A percentile compares a stretch with the other conserved stretches of the same genome.
phyloP scores from a whole-genome alignment of 2,113 vertebrate genomes.

The Scalopus aquaticus region DNA sequence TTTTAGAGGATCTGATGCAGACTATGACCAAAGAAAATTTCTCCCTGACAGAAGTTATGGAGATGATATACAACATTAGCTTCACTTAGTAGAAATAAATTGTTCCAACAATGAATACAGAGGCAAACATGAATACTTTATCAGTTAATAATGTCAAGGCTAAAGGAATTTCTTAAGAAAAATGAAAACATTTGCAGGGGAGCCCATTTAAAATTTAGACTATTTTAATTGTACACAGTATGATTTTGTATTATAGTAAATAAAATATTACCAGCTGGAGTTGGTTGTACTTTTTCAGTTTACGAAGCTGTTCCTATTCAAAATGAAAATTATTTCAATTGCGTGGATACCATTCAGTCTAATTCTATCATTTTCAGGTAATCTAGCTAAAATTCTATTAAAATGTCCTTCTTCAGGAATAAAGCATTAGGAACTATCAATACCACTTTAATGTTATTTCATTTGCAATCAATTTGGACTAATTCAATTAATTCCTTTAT shows the following conservation, averaged over 20 bases:
- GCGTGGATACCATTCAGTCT: background rate
- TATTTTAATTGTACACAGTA: background rate
- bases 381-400: background rate
- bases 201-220: background rate
- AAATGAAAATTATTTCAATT: slow-evolving; percentile 29
- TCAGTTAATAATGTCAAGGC: background rate
- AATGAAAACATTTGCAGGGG: background rate
- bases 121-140: background rate
- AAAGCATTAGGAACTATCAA: background rate
- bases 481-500: background rate
- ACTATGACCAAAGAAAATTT: background rate
- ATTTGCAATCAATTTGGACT: background rate
- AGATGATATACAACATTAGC: background rate
- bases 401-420: background rate
- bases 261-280: slow-evolving; percentile 36
- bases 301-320: slow-evolving; percentile 39
- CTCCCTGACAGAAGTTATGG: background rate
- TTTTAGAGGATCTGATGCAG: background rate
- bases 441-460: background rate
- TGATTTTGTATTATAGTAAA: background rate
- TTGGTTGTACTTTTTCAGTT: slow-evolving; percentile 3
- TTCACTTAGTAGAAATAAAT: background rate
- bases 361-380: background rate
- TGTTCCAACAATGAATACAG: background rate
- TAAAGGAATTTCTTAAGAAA: background rate